phyloP scores from a whole-genome alignment of 2,113 vertebrate genomes.

The Hepsetus odoe region DNA sequence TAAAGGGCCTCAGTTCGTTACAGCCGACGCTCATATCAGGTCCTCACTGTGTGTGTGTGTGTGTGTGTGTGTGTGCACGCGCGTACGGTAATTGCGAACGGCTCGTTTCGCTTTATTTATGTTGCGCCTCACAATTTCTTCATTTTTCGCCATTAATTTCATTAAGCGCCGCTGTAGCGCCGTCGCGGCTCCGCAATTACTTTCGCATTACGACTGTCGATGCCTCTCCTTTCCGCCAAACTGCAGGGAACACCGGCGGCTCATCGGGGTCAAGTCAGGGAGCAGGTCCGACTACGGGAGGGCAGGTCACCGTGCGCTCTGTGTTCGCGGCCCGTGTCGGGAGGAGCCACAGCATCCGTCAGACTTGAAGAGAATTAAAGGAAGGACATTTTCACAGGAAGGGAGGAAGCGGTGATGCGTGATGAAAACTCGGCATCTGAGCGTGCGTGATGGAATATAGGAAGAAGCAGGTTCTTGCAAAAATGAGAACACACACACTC shows the following conservation, averaged over 20 bases:
- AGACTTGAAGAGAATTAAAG: too few relatives aligned
- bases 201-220: conserved; percentile 60
- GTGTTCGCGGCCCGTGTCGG: too few relatives aligned
- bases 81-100: conserved; percentile 48
- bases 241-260: background rate
- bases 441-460: too few relatives aligned
- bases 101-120: conserved; percentile 59
- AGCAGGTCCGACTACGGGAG: background rate
- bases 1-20: conserved; percentile 4
- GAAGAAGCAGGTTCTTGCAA: too few relatives aligned
- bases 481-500: too few relatives aligned
- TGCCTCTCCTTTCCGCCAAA: conserved; percentile 47
- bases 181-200: conserved; percentile 43
- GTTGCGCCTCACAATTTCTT: conserved; percentile 61
- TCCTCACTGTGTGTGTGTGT: conserved; percentile 48
- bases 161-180: conserved; percentile 53
- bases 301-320: too few relatives aligned
- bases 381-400: too few relatives aligned
- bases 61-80: background rate
- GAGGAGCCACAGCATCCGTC: too few relatives aligned
- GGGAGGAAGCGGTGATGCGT: too few relatives aligned
- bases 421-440: too few relatives aligned
- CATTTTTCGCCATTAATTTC: conserved; percentile 51
- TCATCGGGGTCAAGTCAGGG: background rate
- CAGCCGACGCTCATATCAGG: conserved; percentile 48